phyloP scores from a whole-genome alignment of 30 jellyfish, hydroid and myxozoan genomes.

The Hydractinia echinata region DNA sequence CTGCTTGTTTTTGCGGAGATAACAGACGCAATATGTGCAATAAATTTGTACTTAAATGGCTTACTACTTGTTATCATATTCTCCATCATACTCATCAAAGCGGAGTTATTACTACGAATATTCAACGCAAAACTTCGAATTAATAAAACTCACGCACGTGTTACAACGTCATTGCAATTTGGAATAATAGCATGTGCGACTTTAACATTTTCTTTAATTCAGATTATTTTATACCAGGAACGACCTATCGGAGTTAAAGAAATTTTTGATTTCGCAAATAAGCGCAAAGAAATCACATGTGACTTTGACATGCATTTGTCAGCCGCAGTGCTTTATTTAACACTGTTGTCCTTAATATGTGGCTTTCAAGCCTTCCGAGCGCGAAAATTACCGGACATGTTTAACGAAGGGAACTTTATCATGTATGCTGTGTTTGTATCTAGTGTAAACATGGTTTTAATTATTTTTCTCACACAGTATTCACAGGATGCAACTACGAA shows the following conservation, averaged over 20 bases:
- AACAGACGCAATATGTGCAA: constrained; percentile 29
- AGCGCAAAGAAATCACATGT: constrained; percentile 41
- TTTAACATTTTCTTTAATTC: constrained; percentile 14
- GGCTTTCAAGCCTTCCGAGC: constrained; percentile 64
- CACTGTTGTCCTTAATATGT: constrained; percentile 36
- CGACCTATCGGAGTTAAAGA: constrained; percentile 11
- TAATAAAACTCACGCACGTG: constrained; percentile 37
- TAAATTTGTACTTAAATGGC: constrained; percentile 32
- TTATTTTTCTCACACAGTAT: no score
- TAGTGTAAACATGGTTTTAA: neutral
- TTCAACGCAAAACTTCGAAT: constrained; percentile 39
- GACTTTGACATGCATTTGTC: constrained; percentile 28
- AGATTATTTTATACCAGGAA: constrained; percentile 17
- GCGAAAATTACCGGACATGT: constrained; percentile 57
- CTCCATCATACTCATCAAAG: constrained; percentile 45
- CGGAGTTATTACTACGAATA: constrained; percentile 42
- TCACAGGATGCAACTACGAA: no score
- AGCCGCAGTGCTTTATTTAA: constrained; percentile 22
- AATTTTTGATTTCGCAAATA: constrained; percentile 13
- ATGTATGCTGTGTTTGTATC: constrained; percentile 43
- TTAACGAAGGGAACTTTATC: constrained; percentile 60
- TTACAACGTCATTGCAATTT: constrained; percentile 28
- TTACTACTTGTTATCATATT: constrained; percentile 24
- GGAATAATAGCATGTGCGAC: constrained; percentile 25
- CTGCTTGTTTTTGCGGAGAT: constrained; percentile 24